Evolutionary conservation across 2,888 invertebrate genomes (phyloP).

Genomic region (Cryptocheilus praepositus): DNA sequence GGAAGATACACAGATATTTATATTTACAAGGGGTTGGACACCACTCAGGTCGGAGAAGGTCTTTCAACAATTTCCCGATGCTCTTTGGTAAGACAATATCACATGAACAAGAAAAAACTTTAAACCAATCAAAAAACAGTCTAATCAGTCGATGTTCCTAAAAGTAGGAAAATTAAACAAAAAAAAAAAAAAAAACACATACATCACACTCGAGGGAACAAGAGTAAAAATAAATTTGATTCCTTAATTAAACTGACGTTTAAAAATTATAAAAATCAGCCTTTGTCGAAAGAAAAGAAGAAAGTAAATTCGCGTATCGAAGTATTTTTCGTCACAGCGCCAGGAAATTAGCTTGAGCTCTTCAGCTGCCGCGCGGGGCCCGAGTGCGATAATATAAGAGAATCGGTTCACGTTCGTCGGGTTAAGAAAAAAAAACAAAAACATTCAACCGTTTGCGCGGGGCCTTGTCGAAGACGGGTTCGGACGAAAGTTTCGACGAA

Average conservation of each 20-base stretch:
- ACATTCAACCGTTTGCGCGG: too few species aligned
- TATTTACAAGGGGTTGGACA: conserved; percentile 20
- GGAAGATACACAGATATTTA: conserved; percentile 14
- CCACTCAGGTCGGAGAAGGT: conserved; percentile 54
- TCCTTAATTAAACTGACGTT: conserved; percentile 66
- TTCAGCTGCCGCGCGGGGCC: conserved; percentile 45
- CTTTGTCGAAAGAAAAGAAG: conserved; percentile 70
- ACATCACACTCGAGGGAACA: conserved; percentile 42
- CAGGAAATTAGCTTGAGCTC: conserved; percentile 65
- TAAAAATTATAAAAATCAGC: conserved; percentile 72
- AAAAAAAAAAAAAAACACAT: neutral
- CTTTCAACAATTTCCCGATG: conserved; percentile 67
- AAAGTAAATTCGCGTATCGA: conserved; percentile 69
- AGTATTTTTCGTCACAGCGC: conserved; percentile 71
- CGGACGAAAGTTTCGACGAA: too few species aligned
- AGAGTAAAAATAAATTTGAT: conserved; percentile 61
- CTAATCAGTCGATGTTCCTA: conserved; percentile 70
- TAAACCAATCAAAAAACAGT: conserved; percentile 69
- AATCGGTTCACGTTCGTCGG: neutral
- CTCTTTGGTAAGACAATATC: conserved; percentile 75
- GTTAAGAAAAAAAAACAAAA: too few species aligned
- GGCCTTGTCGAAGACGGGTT: too few species aligned
- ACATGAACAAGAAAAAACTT: conserved; percentile 70
- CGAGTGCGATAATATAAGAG: conserved; percentile 34
- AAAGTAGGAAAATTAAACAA: conserved; percentile 55